Evolutionary conservation across 2,797 vertebrate genomes (phyloP).

Genomic region (Mycteria americana): DNA sequence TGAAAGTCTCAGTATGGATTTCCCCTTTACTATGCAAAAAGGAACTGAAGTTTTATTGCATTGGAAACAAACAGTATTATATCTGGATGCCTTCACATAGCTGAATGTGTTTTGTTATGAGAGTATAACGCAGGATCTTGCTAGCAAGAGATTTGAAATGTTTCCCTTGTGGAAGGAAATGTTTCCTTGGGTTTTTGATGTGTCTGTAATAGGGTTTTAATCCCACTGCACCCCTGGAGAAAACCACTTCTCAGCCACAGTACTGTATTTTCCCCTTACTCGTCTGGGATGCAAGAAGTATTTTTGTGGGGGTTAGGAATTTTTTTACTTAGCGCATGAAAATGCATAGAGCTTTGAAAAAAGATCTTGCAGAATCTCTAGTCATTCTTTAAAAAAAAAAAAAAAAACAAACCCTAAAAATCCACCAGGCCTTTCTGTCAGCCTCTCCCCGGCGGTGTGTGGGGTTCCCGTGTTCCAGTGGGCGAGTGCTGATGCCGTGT

Average conservation of each 20-base stretch:
- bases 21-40: neutral
- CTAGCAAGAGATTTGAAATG: neutral
- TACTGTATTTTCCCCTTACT: neutral
- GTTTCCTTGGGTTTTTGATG: neutral
- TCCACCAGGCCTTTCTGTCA: neutral
- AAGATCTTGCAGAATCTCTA: neutral
- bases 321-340: neutral
- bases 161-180: neutral
- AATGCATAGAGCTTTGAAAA: neutral
- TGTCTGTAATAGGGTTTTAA: neutral
- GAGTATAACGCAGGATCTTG: neutral
- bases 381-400: neutral
- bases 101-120: neutral
- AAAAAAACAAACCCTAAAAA: too few relatives aligned
- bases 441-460: neutral
- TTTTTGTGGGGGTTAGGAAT: neutral
- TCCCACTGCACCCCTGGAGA: neutral
- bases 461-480: neutral
- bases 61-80: neutral
- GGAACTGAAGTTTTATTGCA: neutral
- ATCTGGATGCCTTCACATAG: neutral
- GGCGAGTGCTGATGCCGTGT: neutral
- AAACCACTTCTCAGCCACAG: neutral
- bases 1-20: neutral
- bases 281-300: neutral